Evolutionary conservation across 2,113 vertebrate genomes (phyloP).

Genomic region (Silurus glanis): DNA sequence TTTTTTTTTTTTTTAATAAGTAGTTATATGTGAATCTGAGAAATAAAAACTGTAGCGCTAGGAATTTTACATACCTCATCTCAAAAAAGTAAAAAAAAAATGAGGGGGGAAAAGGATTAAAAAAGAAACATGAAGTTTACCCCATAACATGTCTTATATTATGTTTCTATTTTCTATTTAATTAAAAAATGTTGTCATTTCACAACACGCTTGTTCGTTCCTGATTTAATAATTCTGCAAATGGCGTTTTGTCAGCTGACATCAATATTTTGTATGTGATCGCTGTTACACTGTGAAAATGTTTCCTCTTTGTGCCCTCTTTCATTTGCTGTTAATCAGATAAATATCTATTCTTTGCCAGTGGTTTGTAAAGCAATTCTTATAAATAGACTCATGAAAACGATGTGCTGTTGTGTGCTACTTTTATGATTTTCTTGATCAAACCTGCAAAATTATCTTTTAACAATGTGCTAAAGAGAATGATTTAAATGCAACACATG

Average conservation of each 20-base stretch:
- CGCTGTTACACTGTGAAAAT: constrained; percentile 41
- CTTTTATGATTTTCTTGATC: neutral
- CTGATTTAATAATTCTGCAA: neutral
- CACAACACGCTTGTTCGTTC: neutral
- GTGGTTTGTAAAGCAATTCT: constrained; percentile 48
- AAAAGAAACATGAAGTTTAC: neutral
- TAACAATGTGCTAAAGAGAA: neutral
- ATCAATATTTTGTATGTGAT: constrained; percentile 16
- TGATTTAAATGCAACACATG: neutral
- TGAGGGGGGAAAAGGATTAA: neutral
- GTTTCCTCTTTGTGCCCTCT: constrained; percentile 5
- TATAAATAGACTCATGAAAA: constrained; percentile 51
- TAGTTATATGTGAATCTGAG: neutral
- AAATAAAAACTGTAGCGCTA: too few relatives aligned
- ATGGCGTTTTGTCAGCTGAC: neutral
- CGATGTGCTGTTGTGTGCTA: constrained; percentile 6
- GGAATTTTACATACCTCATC: neutral
- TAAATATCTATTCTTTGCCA: constrained; percentile 10
- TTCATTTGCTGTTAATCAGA: constrained; percentile 15
- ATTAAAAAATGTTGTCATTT: neutral
- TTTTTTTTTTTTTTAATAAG: neutral
- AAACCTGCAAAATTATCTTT: neutral
- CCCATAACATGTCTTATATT: neutral
- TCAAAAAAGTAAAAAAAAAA: neutral
- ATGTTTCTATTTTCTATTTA: neutral